phyloP scores from a whole-genome alignment of 2,888 invertebrate species.

The Cantharis rufa region DNA sequence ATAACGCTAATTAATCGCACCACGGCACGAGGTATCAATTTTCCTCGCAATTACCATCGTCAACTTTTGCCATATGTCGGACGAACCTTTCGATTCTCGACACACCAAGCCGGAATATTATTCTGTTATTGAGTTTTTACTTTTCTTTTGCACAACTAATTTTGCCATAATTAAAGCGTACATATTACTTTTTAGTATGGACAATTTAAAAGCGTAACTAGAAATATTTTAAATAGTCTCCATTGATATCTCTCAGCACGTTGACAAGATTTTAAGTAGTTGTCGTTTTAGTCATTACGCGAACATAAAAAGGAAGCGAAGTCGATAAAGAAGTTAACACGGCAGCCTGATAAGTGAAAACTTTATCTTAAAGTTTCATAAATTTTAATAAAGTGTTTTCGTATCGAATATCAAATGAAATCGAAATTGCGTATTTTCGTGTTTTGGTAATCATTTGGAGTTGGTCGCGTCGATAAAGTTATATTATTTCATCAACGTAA shows the following conservation, averaged over 20 bases:
- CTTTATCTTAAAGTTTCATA: constrained; percentile 35
- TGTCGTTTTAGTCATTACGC: constrained; percentile 43
- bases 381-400: constrained; percentile 32
- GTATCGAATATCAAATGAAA: constrained; percentile 31
- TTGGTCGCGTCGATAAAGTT: constrained; percentile 1
- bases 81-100: not conserved
- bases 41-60: not conserved
- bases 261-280: constrained; percentile 34
- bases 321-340: constrained; percentile 41
- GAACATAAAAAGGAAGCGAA: constrained; percentile 42
- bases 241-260: not conserved
- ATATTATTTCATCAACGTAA: constrained; percentile 9
- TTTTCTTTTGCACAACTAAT: not conserved
- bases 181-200: not conserved
- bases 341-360: constrained; percentile 39
- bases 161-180: not conserved
- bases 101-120: not conserved
- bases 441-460: constrained; percentile 8
- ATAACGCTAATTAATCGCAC: not conserved
- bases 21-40: not conserved
- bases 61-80: not conserved
- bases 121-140: too few species aligned
- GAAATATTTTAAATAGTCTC: not conserved
- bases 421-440: constrained; percentile 27
- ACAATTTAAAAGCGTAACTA: not conserved